phyloP scores from a whole-genome alignment of 2,113 vertebrate species.

The Anolis carolinensis region DNA sequence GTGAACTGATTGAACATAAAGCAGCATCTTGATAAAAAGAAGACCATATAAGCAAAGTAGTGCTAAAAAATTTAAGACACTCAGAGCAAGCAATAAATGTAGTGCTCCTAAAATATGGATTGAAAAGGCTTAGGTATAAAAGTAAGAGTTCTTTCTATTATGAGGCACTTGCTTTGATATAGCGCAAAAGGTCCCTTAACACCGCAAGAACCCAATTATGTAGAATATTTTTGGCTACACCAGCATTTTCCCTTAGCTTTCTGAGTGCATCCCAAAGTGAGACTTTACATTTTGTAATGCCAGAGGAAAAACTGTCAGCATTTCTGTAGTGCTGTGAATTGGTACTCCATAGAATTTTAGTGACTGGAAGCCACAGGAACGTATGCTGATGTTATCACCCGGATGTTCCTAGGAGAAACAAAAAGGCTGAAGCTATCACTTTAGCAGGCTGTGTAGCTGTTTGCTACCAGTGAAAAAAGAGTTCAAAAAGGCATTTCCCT shows the following conservation, averaged over 20 bases:
- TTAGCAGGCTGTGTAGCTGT: not conserved
- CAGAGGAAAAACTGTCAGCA: slow-evolving; percentile 52
- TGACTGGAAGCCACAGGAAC: not conserved
- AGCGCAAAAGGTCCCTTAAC: not conserved
- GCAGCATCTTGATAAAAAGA: not conserved
- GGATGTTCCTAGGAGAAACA: slow-evolving; percentile 28
- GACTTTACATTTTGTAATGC: slow-evolving; percentile 57
- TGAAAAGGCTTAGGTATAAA: slow-evolving; percentile 10
- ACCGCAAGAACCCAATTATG: slow-evolving; percentile 37
- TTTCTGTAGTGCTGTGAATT: slow-evolving; percentile 49
- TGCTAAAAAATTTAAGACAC: not conserved
- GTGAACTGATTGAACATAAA: not conserved
- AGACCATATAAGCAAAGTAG: not conserved
- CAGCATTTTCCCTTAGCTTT: slow-evolving; percentile 49
- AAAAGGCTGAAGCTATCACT: not conserved
- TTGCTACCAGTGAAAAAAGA: not conserved
- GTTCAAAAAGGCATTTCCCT: not conserved
- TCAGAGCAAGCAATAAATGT: slow-evolving; percentile 20
- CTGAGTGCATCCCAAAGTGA: slow-evolving; percentile 40
- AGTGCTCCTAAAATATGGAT: not conserved
- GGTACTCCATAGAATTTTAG: slow-evolving; percentile 23
- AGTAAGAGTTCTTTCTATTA: not conserved
- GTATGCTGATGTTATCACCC: slow-evolving; percentile 23
- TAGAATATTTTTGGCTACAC: slow-evolving; percentile 21
- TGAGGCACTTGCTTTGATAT: slow-evolving; percentile 31